Evolutionary conservation across 2,113 vertebrate genomes (phyloP).

Genomic region (Chrysochloris asiatica): DNA sequence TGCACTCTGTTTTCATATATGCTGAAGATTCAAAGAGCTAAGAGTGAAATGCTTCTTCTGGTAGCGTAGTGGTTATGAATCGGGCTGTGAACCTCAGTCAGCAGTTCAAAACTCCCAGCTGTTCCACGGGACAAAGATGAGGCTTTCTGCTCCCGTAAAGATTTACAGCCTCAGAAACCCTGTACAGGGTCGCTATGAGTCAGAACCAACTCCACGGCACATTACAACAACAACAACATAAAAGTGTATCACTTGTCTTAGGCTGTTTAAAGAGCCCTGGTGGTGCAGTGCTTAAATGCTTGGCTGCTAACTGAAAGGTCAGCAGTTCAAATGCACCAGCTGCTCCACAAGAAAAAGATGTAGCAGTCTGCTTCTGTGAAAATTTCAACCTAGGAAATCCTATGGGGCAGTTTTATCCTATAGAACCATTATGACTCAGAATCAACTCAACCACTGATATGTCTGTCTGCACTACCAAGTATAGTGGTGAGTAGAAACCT

Average conservation of each 20-base stretch:
- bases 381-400: neutral
- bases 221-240: too few relatives aligned
- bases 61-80: too few relatives aligned
- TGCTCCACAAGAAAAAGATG: neutral
- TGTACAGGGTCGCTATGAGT: too few relatives aligned
- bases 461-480: neutral
- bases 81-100: too few relatives aligned
- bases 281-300: neutral
- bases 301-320: neutral
- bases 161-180: too few relatives aligned
- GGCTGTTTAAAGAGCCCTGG: neutral
- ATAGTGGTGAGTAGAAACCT: neutral
- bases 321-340: neutral
- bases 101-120: too few relatives aligned
- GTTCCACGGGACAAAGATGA: too few relatives aligned
- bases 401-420: neutral
- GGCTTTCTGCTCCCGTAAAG: too few relatives aligned
- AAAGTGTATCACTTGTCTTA: constrained; percentile 61
- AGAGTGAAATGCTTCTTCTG: constrained; percentile 80
- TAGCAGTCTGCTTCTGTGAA: neutral
- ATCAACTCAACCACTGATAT: neutral
- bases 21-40: constrained; percentile 76
- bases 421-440: neutral
- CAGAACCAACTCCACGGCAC: too few relatives aligned
- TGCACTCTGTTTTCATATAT: constrained; percentile 79